Base-by-base conservation (phyloP, 2,113 vertebrate species). In the Festucalex cinctus region DNA sequence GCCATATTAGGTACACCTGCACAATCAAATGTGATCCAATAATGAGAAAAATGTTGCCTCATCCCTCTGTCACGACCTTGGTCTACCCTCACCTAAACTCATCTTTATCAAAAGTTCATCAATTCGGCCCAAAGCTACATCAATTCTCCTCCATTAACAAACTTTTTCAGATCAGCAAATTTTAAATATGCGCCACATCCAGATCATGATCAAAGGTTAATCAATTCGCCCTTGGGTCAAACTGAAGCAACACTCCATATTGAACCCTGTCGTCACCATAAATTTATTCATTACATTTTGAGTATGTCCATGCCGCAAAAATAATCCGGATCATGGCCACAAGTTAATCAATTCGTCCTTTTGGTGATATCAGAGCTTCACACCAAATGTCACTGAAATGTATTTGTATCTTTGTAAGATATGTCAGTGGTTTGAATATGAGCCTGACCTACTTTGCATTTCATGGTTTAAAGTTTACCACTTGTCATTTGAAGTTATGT, bases 301-400 rank as follows among this genome's bases (percentile, higher is more conserved):
- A 43, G 36, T 37, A 61, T 61, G 37, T n/a, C 36, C 10, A 22
- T n/a, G n/a, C n/a, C 58, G 39, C 35, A 37, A 41, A 61, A 41
- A 41, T 39, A 9, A 61, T 22, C 58, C 36, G 6, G 14, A 10
- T 5, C 5, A n/a, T 39, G 36, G 39, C 14, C 20, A 39, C 36
- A 39, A 61, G 35, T 61, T 39, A 22, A 61, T 39, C 36, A 61
- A 37, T 60, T 59, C 19, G 58, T 61, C 58, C 58, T 61, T 32
- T 39, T 37, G 20, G 20, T 13, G 16, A 39, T 37, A 13, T 39
- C 22, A 61, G 9, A 16, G 16, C 26, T 35, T 8, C 56, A 36
- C 16, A 17, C 19, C 32, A n/a, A 59, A 59, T 10, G 58, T n/a
- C 57, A 4, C 8, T 37, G 17, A 36, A 57, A 57, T 28, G 26